A percentile compares a stretch with the other conserved stretches of the same genome.
Evolutionary conservation across 2,797 vertebrate species (phyloP).

Genomic region (Pristis pectinata): DNA sequence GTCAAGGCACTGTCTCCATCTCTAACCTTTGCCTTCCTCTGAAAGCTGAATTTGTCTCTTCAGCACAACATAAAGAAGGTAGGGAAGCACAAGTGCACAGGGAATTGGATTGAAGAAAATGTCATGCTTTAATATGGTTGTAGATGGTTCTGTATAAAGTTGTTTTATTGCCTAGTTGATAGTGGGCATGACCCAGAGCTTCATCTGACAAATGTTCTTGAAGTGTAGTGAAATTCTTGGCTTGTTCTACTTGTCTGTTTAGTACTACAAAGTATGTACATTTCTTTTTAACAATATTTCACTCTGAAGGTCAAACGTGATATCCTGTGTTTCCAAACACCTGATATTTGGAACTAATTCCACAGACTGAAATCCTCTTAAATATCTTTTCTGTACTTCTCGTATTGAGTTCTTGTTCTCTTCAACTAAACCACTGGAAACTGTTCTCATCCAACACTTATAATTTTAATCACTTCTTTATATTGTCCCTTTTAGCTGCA

Average conservation of each 20-base stretch:
- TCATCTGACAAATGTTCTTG: not conserved
- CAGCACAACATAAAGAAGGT: slow-evolving; percentile 57
- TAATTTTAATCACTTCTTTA: too few species aligned
- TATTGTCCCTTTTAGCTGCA: too few species aligned
- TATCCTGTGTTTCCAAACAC: not conserved
- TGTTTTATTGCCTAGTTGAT: not conserved
- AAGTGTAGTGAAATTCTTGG: not conserved
- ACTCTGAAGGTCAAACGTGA: not conserved
- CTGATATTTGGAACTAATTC: too few species aligned
- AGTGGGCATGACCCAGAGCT: too few species aligned
- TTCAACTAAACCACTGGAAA: too few species aligned
- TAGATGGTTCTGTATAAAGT: not conserved
- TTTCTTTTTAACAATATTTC: not conserved
- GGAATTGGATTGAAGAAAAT: not conserved
- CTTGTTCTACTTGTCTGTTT: not conserved
- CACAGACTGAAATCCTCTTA: too few species aligned
- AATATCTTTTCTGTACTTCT: too few species aligned
- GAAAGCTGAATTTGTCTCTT: slow-evolving; percentile 70
- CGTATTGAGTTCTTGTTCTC: too few species aligned
- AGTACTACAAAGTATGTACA: too few species aligned
- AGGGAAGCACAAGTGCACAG: slow-evolving; percentile 1
- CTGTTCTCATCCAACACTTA: too few species aligned
- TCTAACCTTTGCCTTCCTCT: slow-evolving; percentile 66
- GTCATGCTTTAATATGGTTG: not conserved
- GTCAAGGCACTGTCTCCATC: slow-evolving; percentile 62